These are phyloP conservation scores for Sipha maydis DNA, from an alignment of 2,888 invertebrate species.

Conservation along the genomic window DNA sequence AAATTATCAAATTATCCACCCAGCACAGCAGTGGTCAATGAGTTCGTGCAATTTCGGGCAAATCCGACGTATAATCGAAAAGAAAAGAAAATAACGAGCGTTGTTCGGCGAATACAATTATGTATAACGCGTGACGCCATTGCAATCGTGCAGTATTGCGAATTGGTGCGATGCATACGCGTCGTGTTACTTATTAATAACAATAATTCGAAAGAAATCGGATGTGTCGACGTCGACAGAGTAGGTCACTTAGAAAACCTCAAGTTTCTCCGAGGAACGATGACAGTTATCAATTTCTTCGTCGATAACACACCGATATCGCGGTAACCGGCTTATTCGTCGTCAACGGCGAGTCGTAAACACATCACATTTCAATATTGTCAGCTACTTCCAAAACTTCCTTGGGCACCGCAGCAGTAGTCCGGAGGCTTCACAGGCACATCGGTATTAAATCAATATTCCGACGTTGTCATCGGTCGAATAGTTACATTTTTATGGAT, in stretches of 20 bases:
- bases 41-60: background rate
- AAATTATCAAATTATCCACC: too few species aligned
- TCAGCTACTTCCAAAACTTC: too few species aligned
- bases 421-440: too few species aligned
- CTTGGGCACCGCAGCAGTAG: too few species aligned
- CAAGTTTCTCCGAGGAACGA: constrained; percentile 50
- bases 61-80: background rate
- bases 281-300: constrained; percentile 59
- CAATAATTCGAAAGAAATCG: constrained; percentile 29
- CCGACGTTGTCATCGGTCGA: too few species aligned
- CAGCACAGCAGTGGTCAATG: too few species aligned
- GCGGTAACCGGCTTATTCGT: constrained; percentile 38
- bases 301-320: background rate
- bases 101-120: background rate
- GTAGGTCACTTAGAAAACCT: constrained; percentile 37
- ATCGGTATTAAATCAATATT: too few species aligned
- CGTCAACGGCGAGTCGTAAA: background rate
- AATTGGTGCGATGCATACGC: background rate
- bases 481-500: too few species aligned
- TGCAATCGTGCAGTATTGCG: background rate
- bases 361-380: background rate
- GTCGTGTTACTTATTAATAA: background rate
- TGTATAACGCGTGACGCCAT: background rate
- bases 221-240: constrained; percentile 11
- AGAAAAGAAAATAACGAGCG: background rate